A percentile compares a stretch with the other conserved stretches of the same genome.
These are phyloP conservation scores for Thomomys bottae DNA, from an alignment of 2,113 vertebrate genomes.

Conservation along the genomic window DNA sequence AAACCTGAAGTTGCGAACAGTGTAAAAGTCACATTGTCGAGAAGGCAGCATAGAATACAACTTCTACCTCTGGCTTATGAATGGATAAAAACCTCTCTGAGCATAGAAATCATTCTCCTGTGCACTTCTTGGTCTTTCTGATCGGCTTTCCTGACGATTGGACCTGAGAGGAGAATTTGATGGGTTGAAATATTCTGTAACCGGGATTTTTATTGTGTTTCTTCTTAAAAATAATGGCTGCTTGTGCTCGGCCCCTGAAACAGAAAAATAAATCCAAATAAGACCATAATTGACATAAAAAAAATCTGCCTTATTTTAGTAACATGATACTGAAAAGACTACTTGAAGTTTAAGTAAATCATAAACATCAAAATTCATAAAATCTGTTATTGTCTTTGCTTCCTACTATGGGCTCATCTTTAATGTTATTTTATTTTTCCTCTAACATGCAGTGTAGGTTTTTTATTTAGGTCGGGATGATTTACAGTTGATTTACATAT, in stretches of 20 bases:
- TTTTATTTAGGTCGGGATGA: neutral
- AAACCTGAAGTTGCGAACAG: neutral
- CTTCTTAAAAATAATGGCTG: slow-evolving; percentile 50
- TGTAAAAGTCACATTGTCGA: neutral
- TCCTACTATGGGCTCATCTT: neutral
- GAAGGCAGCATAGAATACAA: neutral
- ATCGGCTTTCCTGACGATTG: neutral
- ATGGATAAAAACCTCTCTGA: slow-evolving; percentile 1
- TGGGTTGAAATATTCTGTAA: slow-evolving; percentile 47
- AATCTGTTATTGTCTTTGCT: neutral
- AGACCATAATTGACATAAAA: slow-evolving; percentile 5
- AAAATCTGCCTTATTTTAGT: slow-evolving; percentile 14
- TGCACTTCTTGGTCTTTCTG: neutral
- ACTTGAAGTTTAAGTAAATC: slow-evolving; percentile 1
- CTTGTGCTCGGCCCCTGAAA: slow-evolving; percentile 74
- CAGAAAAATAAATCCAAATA: slow-evolving; percentile 3
- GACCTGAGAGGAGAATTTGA: slow-evolving; percentile 3
- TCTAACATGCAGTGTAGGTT: neutral
- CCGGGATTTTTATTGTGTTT: slow-evolving; percentile 37
- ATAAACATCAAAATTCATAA: slow-evolving; percentile 24
- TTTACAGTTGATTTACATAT: neutral
- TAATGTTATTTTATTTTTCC: slow-evolving; percentile 14
- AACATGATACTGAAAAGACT: neutral
- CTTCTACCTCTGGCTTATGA: slow-evolving; percentile 40
- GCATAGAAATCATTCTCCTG: neutral